Conservation (phyloP, 2,888 invertebrate species). For the Plusia festucae region DNA sequence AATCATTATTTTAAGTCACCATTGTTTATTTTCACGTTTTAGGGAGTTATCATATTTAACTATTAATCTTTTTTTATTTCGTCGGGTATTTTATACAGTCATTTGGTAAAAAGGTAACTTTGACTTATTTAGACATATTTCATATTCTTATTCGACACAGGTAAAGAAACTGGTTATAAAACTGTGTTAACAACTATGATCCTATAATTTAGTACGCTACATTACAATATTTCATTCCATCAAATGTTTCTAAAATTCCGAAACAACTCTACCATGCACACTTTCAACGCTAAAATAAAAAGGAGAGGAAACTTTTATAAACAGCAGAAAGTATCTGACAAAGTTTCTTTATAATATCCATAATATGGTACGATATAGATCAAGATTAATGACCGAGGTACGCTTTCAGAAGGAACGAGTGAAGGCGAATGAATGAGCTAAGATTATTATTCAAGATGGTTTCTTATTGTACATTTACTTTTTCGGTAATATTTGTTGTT, state of each 20-base stretch:
- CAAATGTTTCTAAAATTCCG: conserved; percentile 3
- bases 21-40: too few relatives aligned
- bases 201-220: background rate
- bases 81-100: too few relatives aligned
- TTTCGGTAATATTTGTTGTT: background rate
- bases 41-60: too few relatives aligned
- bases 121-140: too few relatives aligned
- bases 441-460: conserved; percentile 48
- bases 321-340: conserved; percentile 24
- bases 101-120: too few relatives aligned
- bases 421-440: conserved; percentile 43
- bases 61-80: too few relatives aligned
- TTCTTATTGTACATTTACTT: conserved; percentile 20
- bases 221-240: conserved; percentile 11
- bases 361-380: conserved; percentile 52
- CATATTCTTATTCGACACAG: too few relatives aligned
- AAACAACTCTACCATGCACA: conserved; percentile 18
- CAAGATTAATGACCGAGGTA: conserved; percentile 67
- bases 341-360: conserved; percentile 47
- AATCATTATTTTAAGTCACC: too few relatives aligned
- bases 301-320: conserved; percentile 19
- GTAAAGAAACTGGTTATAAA: too few relatives aligned
- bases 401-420: conserved; percentile 50
- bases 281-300: background rate
- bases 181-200: background rate